A percentile compares a stretch with the other conserved stretches of the same genome.
Evolutionary conservation across 2,888 invertebrate genomes (phyloP).

Genomic region (Meta bourneti): DNA sequence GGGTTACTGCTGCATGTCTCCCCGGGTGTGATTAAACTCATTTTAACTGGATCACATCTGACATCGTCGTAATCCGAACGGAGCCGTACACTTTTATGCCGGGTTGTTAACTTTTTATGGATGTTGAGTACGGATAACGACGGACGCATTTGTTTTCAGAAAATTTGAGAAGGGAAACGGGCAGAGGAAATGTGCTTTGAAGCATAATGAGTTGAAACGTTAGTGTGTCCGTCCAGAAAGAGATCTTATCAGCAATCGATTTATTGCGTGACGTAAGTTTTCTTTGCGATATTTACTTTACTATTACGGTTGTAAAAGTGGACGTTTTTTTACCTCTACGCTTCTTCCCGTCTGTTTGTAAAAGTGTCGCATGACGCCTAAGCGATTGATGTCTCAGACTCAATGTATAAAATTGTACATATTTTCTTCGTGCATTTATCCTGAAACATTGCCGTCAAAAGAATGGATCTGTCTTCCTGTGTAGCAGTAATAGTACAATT

Average conservation of each 20-base stretch:
- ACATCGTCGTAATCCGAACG: no score
- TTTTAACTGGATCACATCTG: no score
- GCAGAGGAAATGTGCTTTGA: not conserved
- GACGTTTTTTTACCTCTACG: not conserved
- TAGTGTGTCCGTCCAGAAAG: not conserved
- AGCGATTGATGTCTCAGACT: not conserved
- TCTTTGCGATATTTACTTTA: slow-evolving; percentile 5
- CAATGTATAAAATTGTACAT: not conserved
- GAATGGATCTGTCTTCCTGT: not conserved
- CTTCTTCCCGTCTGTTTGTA: not conserved
- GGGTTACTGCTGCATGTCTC: no score
- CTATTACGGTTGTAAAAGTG: not conserved
- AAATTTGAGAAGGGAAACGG: not conserved
- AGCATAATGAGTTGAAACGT: not conserved
- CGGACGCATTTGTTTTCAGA: not conserved
- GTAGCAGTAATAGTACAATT: not conserved
- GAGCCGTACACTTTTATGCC: not conserved
- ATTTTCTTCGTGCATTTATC: not conserved
- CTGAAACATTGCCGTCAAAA: not conserved
- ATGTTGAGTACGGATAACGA: not conserved
- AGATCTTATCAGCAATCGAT: slow-evolving; percentile 52
- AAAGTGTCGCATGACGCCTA: slow-evolving; percentile 31
- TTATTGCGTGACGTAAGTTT: slow-evolving; percentile 38
- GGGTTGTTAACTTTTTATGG: not conserved
- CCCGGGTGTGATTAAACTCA: no score